Base-by-base conservation (phyloP, 2,113 vertebrate genomes). In the Nothocercus julius region DNA sequence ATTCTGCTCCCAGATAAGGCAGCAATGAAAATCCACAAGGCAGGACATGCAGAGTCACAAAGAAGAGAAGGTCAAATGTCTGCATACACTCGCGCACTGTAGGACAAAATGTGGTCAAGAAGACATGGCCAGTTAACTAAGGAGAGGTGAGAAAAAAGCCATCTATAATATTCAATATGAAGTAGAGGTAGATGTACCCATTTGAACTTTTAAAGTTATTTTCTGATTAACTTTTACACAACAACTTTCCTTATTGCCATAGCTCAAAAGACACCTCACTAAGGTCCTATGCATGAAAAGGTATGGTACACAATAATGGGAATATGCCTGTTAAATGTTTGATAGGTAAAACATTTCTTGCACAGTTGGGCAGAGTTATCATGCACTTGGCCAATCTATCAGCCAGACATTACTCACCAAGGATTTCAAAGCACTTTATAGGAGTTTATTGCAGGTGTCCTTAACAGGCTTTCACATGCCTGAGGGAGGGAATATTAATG, bases 1-100 rank as follows among this genome's bases (percentile, higher is more conserved):
- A 92, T 84, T 91, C 82, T 92, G 77, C 82, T 45, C 79, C 70
- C 87, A 95, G 86, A 89, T 87, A 89, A 91, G 22, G 85, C 94
- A 91, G 74, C 56, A 62, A 18, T 28, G 68, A 94, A 96, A 97
- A 89, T 30, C 73, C 88, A 68, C 2, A 1, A 66, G 54, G 17
- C 53, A 79, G 63, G 54, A 74, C 2, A 21, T 25, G 16, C 38
- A 64, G 59, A 54, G 62, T 44, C 82, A 25, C 20, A 82, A 59
- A 74, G 47, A 18, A 24, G 61, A 73, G 32, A 15, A 40, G 30
- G 36, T 24, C 76, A 78, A 80, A 80, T 32, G 21, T 45, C 51
- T 42, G 27, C 21, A 64, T 13, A 49, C 54, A 22, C 24, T 28
- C 32, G n/a, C 28, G 34, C 28, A 9, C 3, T 0, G 28, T 18